These are phyloP conservation scores for Corynorhinus townsendii DNA, from an alignment of 2,113 vertebrate species.

Conservation along the genomic window DNA sequence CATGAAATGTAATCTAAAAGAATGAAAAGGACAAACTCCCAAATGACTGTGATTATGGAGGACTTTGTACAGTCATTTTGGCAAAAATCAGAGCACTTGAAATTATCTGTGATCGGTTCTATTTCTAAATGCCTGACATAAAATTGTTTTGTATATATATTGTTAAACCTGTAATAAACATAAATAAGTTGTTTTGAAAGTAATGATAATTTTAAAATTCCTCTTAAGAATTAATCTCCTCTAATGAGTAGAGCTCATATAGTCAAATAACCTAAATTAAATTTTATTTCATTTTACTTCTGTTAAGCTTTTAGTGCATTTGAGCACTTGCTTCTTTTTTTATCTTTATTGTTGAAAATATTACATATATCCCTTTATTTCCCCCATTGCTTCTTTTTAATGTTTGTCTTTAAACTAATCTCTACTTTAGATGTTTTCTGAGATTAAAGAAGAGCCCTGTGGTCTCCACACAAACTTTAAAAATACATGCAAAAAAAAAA, in stretches of 20 bases:
- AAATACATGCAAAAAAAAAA: neutral
- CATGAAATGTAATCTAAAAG: neutral
- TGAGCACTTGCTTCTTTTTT: neutral
- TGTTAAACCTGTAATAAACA: neutral
- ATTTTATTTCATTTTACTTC: neutral
- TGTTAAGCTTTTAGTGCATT: neutral
- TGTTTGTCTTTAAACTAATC: neutral
- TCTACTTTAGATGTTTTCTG: neutral
- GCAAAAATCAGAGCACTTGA: neutral
- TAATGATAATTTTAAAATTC: conserved; percentile 14
- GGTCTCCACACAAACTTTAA: neutral
- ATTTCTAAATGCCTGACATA: neutral
- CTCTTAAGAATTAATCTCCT: neutral
- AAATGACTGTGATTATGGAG: neutral
- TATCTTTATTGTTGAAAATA: too few species aligned
- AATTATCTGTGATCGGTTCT: neutral
- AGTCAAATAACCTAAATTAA: neutral
- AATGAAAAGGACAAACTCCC: neutral
- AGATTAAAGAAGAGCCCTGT: neutral
- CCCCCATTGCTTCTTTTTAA: neutral
- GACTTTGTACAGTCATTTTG: neutral
- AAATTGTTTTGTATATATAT: neutral
- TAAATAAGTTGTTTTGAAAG: neutral
- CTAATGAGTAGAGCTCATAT: neutral
- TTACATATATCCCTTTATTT: too few species aligned